These are phyloP conservation scores for Aplodontia rufa DNA, from an alignment of 2,113 vertebrate species.

Conservation along the genomic window DNA sequence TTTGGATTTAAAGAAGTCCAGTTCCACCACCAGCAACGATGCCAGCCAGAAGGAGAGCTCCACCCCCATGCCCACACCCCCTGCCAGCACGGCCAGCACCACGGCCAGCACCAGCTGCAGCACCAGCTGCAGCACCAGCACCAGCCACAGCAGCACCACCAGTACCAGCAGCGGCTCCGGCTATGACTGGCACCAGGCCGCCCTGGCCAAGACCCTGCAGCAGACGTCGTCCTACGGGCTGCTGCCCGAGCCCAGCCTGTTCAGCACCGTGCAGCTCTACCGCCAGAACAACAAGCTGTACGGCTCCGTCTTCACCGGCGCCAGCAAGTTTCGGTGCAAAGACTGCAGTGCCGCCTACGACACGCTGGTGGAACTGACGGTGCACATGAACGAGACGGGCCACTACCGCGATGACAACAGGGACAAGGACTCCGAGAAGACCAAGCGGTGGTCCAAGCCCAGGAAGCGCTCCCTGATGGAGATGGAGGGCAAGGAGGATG, in stretches of 20 bases:
- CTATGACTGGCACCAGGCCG: constrained; percentile 99
- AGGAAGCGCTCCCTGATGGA: constrained; percentile 98
- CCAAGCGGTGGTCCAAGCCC: constrained; percentile 98
- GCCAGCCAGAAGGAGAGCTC: constrained; percentile 86
- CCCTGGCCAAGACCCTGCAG: constrained; percentile 97
- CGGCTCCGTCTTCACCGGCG: constrained; percentile 97
- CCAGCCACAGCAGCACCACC: constrained; percentile 76
- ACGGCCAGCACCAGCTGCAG: constrained; percentile 71
- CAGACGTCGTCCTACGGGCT: constrained; percentile 94
- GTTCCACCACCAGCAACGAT: constrained; percentile 87
- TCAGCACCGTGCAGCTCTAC: constrained; percentile 99
- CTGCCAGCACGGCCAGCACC: constrained; percentile 65
- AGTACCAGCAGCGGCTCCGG: constrained; percentile 87
- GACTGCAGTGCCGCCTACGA: constrained; percentile 99
- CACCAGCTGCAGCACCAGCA: constrained; percentile 82
- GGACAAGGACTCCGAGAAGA: constrained; percentile 94
- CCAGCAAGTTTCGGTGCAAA: constrained; percentile 99
- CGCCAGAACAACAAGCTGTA: constrained; percentile 98
- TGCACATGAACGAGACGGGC: constrained; percentile 99
- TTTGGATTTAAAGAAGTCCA: constrained; percentile 94
- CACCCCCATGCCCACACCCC: constrained; percentile 68
- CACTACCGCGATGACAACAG: constrained; percentile 99
- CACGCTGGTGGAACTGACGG: constrained; percentile 96
- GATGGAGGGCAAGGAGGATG: constrained; percentile 99
- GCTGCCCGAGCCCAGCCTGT: constrained; percentile 97